Evolutionary conservation across 2,797 vertebrate species (phyloP).

Genomic region (Syncerus caffer): DNA sequence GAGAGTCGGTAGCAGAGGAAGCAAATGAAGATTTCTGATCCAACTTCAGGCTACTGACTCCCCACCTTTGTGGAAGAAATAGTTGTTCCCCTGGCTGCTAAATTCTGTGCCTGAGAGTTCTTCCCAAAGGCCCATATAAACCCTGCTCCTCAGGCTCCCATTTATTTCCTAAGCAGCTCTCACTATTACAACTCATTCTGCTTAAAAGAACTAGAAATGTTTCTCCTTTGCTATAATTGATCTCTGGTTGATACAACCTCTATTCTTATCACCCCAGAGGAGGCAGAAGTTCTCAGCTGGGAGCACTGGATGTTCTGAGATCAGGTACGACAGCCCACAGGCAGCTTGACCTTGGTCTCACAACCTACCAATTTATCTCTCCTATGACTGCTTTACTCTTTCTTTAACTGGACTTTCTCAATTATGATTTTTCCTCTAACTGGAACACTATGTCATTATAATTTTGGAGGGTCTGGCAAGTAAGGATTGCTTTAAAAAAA

Average conservation of each 20-base stretch:
- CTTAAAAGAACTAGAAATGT: not conserved
- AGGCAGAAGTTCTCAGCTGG: not conserved
- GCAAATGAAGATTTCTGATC: not conserved
- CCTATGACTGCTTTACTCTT: not conserved
- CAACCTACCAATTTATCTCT: not conserved
- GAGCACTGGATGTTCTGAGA: not conserved
- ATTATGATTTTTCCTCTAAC: constrained; percentile 1
- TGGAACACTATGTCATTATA: not conserved
- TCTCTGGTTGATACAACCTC: not conserved
- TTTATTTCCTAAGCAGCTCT: not conserved
- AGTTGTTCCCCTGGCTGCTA: not conserved
- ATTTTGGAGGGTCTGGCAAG: not conserved
- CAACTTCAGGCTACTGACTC: not conserved
- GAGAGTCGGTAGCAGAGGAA: not conserved
- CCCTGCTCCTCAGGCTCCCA: not conserved
- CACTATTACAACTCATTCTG: not conserved
- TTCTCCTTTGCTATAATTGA: not conserved
- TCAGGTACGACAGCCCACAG: not conserved
- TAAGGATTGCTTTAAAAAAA: not conserved
- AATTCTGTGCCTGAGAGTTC: not conserved
- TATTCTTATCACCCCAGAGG: not conserved
- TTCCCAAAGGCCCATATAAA: not conserved
- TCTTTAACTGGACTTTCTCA: not conserved
- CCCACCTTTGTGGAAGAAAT: not conserved
- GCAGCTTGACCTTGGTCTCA: not conserved